Conservation (phyloP, 92 coral and sea anemone genomes). For the Palythoa caribaeorum region DNA sequence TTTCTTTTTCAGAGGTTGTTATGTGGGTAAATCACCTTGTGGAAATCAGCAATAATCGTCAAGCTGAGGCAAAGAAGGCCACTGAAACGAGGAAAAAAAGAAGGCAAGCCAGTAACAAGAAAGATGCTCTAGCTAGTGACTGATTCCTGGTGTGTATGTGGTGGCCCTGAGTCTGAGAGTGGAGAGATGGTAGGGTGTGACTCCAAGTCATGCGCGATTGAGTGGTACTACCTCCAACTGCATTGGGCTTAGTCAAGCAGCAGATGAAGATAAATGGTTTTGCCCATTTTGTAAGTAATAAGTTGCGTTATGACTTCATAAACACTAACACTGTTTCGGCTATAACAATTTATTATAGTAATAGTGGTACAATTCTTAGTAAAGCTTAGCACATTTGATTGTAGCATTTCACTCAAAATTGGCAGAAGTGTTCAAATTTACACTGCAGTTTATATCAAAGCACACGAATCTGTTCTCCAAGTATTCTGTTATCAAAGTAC, state of each 20-base stretch:
- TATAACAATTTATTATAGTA: not conserved
- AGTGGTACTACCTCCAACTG: not conserved
- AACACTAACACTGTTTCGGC: conserved; percentile 9
- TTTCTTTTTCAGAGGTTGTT: conserved; percentile 1
- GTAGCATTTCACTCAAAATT: not conserved
- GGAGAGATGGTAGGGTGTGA: too few species aligned
- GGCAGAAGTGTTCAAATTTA: too few species aligned
- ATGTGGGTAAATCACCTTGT: conserved; percentile 31
- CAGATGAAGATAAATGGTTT: too few species aligned
- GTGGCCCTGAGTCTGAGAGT: too few species aligned
- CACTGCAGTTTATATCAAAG: conserved; percentile 5
- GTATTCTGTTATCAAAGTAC: not conserved
- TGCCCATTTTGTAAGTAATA: too few species aligned
- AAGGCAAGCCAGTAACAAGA: not conserved
- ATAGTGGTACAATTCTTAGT: not conserved
- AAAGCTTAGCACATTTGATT: not conserved
- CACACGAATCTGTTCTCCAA: not conserved
- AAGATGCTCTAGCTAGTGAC: conserved; percentile 31
- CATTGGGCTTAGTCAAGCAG: not conserved
- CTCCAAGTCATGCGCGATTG: not conserved
- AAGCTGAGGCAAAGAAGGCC: too few species aligned
- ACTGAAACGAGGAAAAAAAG: too few species aligned
- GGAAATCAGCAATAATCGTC: conserved; percentile 1
- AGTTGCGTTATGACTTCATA: not conserved
- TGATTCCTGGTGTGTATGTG: conserved; percentile 49